A percentile compares a stretch with the other conserved stretches of the same genome.
Evolutionary conservation across 2,113 vertebrate species (phyloP).

Genomic region (Hemichromis elongatus): DNA sequence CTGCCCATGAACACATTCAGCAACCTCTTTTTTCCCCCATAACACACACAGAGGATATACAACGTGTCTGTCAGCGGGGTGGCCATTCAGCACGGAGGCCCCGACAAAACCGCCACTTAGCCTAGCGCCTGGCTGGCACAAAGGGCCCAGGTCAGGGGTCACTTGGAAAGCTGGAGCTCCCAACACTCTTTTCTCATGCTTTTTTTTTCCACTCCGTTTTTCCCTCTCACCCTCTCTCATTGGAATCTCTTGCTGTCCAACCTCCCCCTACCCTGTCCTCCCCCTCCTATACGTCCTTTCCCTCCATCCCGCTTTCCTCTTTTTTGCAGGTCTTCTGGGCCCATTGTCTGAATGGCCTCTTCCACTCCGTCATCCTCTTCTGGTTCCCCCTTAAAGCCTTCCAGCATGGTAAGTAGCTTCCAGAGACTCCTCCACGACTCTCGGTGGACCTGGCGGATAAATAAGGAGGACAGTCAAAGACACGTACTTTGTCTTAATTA

Average conservation of each 20-base stretch:
- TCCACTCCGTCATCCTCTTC: slow-evolving; percentile 99
- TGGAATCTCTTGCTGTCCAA: slow-evolving; percentile 37
- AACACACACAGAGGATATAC: slow-evolving; percentile 79
- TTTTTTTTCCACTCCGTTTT: slow-evolving; percentile 74
- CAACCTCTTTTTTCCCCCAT: slow-evolving; percentile 36
- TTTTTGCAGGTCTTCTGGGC: slow-evolving; percentile 96
- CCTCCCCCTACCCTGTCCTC: slow-evolving; percentile 47
- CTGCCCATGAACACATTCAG: slow-evolving; percentile 25
- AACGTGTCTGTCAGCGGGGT: slow-evolving; percentile 91
- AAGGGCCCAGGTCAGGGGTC: slow-evolving; percentile 89
- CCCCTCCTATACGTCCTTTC: slow-evolving; percentile 50
- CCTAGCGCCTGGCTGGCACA: slow-evolving; percentile 82
- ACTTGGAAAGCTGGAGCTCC: slow-evolving; percentile 81
- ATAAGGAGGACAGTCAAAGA: slow-evolving; percentile 50
- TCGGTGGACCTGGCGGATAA: slow-evolving; percentile 3
- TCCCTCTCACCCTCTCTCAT: slow-evolving; percentile 31
- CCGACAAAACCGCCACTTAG: slow-evolving; percentile 91
- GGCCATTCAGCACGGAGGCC: slow-evolving; percentile 81
- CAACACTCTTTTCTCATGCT: slow-evolving; percentile 84
- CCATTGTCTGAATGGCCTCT: slow-evolving; percentile 99
- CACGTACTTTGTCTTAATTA: slow-evolving; percentile 69
- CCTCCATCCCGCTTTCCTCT: slow-evolving; percentile 52
- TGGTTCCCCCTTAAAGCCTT: slow-evolving; percentile 99
- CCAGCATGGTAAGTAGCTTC: slow-evolving; percentile 88
- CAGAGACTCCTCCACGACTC: slow-evolving; percentile 33